phyloP scores from a whole-genome alignment of 1,140 invertebrate species.

The Hormaphis cornu region DNA sequence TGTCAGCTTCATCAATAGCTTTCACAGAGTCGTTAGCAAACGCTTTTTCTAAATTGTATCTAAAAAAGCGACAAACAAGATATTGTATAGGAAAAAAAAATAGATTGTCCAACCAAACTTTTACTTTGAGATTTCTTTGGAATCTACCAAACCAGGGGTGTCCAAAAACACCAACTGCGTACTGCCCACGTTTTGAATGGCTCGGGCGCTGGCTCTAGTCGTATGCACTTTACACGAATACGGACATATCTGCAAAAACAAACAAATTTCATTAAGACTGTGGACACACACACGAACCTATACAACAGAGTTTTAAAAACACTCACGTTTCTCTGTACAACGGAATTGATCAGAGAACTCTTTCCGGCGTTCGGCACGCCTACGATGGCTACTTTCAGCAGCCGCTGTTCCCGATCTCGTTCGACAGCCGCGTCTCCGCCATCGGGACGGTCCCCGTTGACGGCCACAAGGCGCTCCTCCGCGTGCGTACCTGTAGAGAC shows the following conservation, averaged over 20 bases:
- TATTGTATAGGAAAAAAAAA: neutral
- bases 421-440: neutral
- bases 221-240: constrained; percentile 85
- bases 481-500: neutral
- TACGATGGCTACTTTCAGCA: constrained; percentile 76
- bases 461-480: too few species aligned
- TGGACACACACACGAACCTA: neutral
- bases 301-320: neutral
- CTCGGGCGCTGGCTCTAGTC: constrained; percentile 61
- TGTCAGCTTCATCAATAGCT: constrained; percentile 62
- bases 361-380: constrained; percentile 89
- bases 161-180: constrained; percentile 83
- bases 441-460: neutral
- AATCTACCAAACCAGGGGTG: constrained; percentile 68
- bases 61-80: constrained; percentile 41
- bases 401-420: constrained; percentile 40
- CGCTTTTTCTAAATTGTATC: constrained; percentile 54
- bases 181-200: constrained; percentile 59
- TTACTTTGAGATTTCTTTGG: constrained; percentile 37
- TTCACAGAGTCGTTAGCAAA: constrained; percentile 57
- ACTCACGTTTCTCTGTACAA: constrained; percentile 66
- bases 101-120: too few species aligned
- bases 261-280: constrained; percentile 1
- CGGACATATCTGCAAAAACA: constrained; percentile 62
- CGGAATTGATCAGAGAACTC: constrained; percentile 82